Evolutionary conservation across 2,113 vertebrate genomes (phyloP), one percentile per base, ranked within the genome.

Genomic region (Toxostoma redivivum): DNA sequence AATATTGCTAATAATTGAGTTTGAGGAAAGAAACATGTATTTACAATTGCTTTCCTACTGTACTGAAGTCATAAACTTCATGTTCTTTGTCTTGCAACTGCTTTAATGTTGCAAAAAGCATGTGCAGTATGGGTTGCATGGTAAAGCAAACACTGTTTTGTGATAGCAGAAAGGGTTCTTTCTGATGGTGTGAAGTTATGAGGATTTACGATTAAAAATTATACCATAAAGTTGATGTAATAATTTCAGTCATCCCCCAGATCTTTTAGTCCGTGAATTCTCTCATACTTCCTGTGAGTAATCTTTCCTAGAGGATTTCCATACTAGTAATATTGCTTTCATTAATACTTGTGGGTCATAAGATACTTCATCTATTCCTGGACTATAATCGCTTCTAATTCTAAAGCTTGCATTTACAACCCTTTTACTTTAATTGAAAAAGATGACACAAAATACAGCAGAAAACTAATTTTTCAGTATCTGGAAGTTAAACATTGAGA

Each of bases 401-500:
- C 37, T 58, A 72, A 76, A 57, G 2, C 0, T 12, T 69, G 6
- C 5, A 23, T 79, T 81, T 74, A 16, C 44, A 67, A 78, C 51
- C 1, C 11, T 60, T 62, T 62, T 81, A 37, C 64, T 58, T 50
- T 71, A 84, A 54, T 28, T 70, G 24, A 35, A 69, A 67, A 48
- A 45, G 4, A 0, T 0, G 1, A 5, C 8, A 24, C 1, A 38
- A 5, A 60, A 71, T 42, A n/a, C 10, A 44, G 25, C 12, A 66
- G 25, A 74, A 82, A 88, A 37, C 5, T 21, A 1, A 19, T 37
- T 81, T 91, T 74, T 51, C 23, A 51, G 5, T 51, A 42, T 31
- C 31, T 38, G 28, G 7, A 81, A 70, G 44, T 42, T 31, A 58
- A 48, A 11, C 16, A 44, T 18, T 10, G 31, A 76, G 21, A 79